Evolutionary conservation across 1,140 invertebrate genomes (phyloP).

Genomic region (Drosophila triauraria): DNA sequence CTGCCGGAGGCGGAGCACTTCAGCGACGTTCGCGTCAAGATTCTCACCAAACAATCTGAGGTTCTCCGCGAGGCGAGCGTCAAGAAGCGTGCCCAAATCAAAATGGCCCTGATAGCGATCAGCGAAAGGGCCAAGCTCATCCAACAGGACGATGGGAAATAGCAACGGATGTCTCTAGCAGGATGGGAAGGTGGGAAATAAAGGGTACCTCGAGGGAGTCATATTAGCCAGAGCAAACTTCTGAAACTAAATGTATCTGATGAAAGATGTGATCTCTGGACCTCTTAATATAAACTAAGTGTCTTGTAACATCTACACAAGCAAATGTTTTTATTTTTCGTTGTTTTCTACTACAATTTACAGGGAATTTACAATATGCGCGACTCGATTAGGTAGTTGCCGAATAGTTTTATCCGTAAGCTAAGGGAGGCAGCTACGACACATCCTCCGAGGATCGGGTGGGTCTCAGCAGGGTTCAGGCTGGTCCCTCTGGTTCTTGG

Average conservation of each 20-base stretch:
- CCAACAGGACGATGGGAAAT: constrained; percentile 12
- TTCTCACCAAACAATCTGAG: constrained; percentile 88
- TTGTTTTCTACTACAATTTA: constrained; percentile 65
- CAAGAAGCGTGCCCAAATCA: constrained; percentile 92
- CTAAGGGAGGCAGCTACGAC: not conserved
- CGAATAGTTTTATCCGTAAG: constrained; percentile 8
- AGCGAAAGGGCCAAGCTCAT: constrained; percentile 86
- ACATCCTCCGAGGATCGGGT: constrained; percentile 1
- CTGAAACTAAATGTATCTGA: too few relatives aligned
- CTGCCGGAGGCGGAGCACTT: constrained; percentile 90
- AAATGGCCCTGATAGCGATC: constrained; percentile 90
- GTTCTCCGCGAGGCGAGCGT: constrained; percentile 89
- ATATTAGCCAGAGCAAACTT: too few relatives aligned
- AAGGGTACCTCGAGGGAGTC: not conserved
- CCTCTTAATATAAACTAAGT: too few relatives aligned
- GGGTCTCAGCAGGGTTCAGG: not conserved
- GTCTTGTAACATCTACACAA: constrained; percentile 11
- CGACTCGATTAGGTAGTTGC: constrained; percentile 20
- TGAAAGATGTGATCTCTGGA: too few relatives aligned
- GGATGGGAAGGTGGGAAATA: too few relatives aligned
- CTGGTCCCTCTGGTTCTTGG: too few relatives aligned
- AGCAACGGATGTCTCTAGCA: not conserved
- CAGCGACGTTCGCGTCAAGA: constrained; percentile 89
- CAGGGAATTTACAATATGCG: constrained; percentile 54
- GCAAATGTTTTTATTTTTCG: constrained; percentile 22